A percentile compares a stretch with the other conserved stretches of the same genome.
Conservation (phyloP, 2,797 vertebrate species). For the Brotula barbata region DNA sequence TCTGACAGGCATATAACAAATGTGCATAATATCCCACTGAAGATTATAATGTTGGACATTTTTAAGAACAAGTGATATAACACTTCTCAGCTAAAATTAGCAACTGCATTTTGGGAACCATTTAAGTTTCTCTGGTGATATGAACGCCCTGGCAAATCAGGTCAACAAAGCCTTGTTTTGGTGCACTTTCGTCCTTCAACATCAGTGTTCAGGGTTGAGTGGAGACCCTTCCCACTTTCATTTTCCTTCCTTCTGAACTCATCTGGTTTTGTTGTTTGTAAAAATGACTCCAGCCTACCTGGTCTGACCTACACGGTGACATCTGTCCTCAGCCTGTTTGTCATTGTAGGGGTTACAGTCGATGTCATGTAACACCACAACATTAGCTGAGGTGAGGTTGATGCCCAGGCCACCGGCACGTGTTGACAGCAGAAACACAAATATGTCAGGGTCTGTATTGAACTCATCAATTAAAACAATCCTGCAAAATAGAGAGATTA, state of each 20-base stretch:
- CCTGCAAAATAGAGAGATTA: conserved; percentile 69
- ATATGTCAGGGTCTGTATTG: conserved; percentile 92
- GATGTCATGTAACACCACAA: conserved; percentile 96
- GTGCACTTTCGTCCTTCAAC: no score
- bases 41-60: no score
- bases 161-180: no score
- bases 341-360: conserved; percentile 98
- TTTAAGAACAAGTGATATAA: no score
- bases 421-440: conserved; percentile 95
- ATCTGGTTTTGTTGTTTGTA: neutral
- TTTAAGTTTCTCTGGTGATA: no score
- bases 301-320: conserved; percentile 94
- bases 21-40: no score
- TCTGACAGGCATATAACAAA: no score
- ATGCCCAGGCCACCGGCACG: conserved; percentile 95
- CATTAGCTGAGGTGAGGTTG: conserved; percentile 95
- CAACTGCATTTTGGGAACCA: no score
- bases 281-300: conserved; percentile 75
- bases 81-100: no score
- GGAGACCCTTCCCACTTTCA: neutral
- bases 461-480: conserved; percentile 94
- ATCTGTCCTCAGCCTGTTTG: conserved; percentile 97
- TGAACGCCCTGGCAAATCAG: no score
- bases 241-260: neutral
- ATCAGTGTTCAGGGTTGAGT: no score